phyloP scores from a whole-genome alignment of 2,797 vertebrate species.

The Lates japonicus region DNA sequence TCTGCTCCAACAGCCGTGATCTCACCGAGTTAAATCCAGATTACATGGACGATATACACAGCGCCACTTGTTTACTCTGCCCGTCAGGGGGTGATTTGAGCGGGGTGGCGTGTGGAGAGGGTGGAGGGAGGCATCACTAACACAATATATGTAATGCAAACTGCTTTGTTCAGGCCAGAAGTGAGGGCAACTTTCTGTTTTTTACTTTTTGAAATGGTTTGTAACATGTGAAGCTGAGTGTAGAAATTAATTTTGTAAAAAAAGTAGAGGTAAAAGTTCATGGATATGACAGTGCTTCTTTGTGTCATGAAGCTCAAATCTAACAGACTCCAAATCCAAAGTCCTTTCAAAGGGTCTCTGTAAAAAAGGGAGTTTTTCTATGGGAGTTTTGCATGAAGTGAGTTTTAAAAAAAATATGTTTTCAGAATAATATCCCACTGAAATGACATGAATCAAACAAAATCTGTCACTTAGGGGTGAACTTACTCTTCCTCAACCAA shows the following conservation, averaged over 20 bases:
- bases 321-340: background rate
- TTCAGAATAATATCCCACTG: background rate
- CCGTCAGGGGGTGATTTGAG: constrained; percentile 67
- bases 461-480: constrained; percentile 3
- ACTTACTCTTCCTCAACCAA: constrained; percentile 6
- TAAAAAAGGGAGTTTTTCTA: background rate
- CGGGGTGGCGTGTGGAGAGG: background rate
- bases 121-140: constrained; percentile 11
- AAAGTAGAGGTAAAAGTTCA: no score
- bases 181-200: background rate
- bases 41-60: constrained; percentile 92
- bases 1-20: constrained; percentile 82
- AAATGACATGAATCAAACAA: constrained; percentile 10
- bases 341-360: background rate
- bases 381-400: background rate
- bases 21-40: constrained; percentile 89
- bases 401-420: background rate
- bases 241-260: background rate
- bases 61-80: constrained; percentile 87
- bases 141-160: constrained; percentile 11
- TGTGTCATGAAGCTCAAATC: background rate
- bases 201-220: background rate
- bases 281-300: background rate
- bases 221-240: background rate
- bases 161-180: constrained; percentile 11